Conservation (phyloP, 1,140 invertebrate genomes). For the Linepithema humile region DNA sequence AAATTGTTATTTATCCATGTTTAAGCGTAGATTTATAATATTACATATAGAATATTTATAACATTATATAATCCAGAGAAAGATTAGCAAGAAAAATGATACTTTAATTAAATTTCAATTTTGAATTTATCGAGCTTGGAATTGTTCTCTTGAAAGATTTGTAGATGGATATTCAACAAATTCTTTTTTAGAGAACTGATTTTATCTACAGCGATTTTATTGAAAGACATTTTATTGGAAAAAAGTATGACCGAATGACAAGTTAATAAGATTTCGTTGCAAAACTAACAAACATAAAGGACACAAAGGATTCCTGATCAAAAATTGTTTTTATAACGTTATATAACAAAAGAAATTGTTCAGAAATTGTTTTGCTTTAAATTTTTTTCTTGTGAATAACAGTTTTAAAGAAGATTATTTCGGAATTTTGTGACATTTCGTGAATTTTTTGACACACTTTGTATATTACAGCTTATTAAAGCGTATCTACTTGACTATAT, state of each 20-base stretch:
- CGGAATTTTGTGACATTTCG: too few species aligned
- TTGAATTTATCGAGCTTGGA: background rate
- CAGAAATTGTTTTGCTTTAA: background rate
- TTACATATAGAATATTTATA: background rate
- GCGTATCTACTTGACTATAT: background rate
- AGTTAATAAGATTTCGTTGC: background rate
- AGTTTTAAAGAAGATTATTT: background rate
- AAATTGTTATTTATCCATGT: background rate
- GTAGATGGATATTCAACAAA: background rate
- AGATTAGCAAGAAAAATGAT: background rate
- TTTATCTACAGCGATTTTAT: background rate
- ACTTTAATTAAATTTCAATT: background rate
- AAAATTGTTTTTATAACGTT: slow-evolving; percentile 16
- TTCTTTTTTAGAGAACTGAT: background rate
- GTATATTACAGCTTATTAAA: background rate
- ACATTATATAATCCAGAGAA: background rate
- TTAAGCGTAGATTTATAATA: background rate
- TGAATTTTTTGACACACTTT: background rate
- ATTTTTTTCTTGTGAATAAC: background rate
- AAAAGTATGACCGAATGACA: background rate
- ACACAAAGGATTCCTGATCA: background rate
- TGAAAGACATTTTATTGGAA: background rate
- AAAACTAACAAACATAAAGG: background rate
- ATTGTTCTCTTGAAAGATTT: background rate
- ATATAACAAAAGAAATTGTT: background rate